Evolutionary conservation across 2,797 vertebrate species (phyloP).

Genomic region (Cynopterus sphinx): DNA sequence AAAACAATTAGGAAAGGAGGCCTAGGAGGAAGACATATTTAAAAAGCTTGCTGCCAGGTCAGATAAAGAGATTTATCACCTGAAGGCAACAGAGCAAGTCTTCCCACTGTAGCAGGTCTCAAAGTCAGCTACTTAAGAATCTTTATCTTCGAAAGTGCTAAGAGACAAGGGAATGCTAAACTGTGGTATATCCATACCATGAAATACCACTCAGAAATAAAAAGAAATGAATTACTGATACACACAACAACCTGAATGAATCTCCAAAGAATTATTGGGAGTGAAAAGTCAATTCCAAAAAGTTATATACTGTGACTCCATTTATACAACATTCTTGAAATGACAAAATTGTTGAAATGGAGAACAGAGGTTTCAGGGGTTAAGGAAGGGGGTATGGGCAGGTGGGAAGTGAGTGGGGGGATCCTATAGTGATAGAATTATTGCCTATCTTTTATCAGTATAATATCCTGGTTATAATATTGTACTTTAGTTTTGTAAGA

Average conservation of each 20-base stretch:
- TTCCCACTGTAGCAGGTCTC: too few relatives aligned
- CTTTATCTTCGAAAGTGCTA: neutral
- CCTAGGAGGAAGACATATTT: too few relatives aligned
- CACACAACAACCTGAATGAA: neutral
- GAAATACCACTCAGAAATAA: too few relatives aligned
- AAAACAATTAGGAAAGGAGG: too few relatives aligned
- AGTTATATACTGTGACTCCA: neutral
- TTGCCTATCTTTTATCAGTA: neutral
- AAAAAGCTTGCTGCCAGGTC: too few relatives aligned
- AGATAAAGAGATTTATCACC: too few relatives aligned
- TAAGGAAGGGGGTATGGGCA: neutral
- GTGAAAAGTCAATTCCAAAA: neutral
- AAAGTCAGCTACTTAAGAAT: too few relatives aligned
- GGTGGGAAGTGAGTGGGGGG: neutral
- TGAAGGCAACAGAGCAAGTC: too few relatives aligned
- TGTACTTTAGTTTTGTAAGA: neutral
- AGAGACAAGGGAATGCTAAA: neutral
- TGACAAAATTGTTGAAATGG: neutral
- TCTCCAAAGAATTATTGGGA: neutral
- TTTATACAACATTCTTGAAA: neutral
- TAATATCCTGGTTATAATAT: neutral
- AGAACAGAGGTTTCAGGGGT: neutral
- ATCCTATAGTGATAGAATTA: neutral
- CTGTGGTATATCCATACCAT: too few relatives aligned
- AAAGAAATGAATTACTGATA: neutral